Evolutionary conservation across 1,140 invertebrate genomes (phyloP), one percentile per base, ranked within the genome.

Genomic region (Danaus melanippus): DNA sequence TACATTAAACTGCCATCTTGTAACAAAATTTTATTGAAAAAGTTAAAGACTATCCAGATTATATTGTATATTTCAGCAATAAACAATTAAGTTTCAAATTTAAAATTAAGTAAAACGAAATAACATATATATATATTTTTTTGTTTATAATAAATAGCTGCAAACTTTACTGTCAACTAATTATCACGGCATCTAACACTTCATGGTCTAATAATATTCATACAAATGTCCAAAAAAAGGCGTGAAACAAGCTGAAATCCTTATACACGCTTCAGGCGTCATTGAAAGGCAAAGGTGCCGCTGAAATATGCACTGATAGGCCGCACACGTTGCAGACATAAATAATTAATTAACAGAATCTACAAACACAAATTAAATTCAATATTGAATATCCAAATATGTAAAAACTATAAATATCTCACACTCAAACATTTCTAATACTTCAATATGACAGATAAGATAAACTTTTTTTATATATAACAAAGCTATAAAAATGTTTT

Each of bases 241-340:
- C 80, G 76, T 84, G 79, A 84, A 86, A 76, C 57, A 52, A 61
- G 69, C 79, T 85, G 79, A 84, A 86, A 83, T 80, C 74, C 72
- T 46, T 66, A 60, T 67, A 66, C 60, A 71, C 72, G 73, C 74
- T 84, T 86, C 80, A 84, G 74, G 80, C 59, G 59, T 62, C 74
- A 83, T 83, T 83, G 63, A 67, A 53, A 66, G 50, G 52, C 76
- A 81, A 76, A 82, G 74, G 75, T 46, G 63, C 76, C 76, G 79
- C 77, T 82, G 77, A 78, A 81, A 74, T 76, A 74, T 67, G 62
- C 75, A 56, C 46, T 79, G 77, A 78, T 76, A 71, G 79, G 72
- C 83, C 83, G 72, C 83, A 83, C 83, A 86, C 79, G 76, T 70
- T 53, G 79, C 46, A 57, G 46, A 56, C 56, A n/a, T 45, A 58